Conservation (phyloP, 1,140 invertebrate genomes). For the Sitodiplosis mosellana region DNA sequence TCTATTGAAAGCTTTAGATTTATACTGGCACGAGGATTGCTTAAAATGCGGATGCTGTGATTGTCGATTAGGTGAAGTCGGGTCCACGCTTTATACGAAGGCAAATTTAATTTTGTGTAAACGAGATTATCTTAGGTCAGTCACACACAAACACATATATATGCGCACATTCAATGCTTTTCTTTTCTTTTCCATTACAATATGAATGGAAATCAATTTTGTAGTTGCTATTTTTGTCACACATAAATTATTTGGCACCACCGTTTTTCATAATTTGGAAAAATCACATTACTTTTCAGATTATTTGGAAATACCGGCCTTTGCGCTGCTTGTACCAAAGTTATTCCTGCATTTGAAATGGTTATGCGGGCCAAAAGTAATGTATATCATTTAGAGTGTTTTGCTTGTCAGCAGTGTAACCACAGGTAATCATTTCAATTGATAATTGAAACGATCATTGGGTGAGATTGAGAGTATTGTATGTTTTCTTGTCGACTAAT, state of each 20-base stretch:
- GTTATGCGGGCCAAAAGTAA: constrained; percentile 89
- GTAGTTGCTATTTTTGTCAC: background rate
- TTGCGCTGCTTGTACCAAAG: constrained; percentile 81
- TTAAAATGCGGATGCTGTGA: constrained; percentile 86
- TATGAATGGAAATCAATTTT: background rate
- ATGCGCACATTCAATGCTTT: background rate
- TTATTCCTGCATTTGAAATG: constrained; percentile 93
- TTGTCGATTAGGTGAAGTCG: constrained; percentile 78
- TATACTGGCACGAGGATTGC: constrained; percentile 90
- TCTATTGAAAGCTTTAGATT: constrained; percentile 59
- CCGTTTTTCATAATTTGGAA: too few relatives aligned
- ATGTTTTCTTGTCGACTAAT: too few relatives aligned
- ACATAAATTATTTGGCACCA: background rate
- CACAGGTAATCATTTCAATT: constrained; percentile 50
- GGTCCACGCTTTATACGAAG: constrained; percentile 79
- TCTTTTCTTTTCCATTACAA: background rate
- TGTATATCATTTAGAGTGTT: constrained; percentile 91
- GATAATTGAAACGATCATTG: too few relatives aligned
- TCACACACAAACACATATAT: background rate
- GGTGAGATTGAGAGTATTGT: too few relatives aligned
- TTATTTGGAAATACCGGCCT: constrained; percentile 84
- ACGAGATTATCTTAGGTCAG: constrained; percentile 79
- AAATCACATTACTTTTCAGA: constrained; percentile 29
- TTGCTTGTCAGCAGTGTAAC: constrained; percentile 90
- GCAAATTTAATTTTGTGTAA: constrained; percentile 84